Base-by-base conservation (phyloP, 2,797 vertebrate genomes). In the Scarus forsteni region DNA sequence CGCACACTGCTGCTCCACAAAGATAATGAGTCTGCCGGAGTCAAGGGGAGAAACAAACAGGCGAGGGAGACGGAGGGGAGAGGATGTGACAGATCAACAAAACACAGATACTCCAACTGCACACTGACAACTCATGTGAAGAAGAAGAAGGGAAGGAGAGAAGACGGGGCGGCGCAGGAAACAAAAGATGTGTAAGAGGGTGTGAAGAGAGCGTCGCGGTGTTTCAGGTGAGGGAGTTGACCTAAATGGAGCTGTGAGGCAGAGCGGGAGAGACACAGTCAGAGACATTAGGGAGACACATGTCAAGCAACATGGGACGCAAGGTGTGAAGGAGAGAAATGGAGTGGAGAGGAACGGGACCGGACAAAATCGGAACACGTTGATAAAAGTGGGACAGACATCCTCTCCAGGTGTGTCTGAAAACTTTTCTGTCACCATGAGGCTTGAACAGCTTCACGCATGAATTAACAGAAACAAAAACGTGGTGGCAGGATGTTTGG, bases 21-120 rank as follows among this genome's bases (percentile, higher is more conserved):
- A 89, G 92, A 94, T 94, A 93, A 93, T 91, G 88, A 93, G 90
- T 88, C 77, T 82, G 90, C 82, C 70, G 52, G 87, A 88, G 87
- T 87, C 84, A 81, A 87, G 84, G 81, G 73, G 83, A 85, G 88
- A 87, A 87, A 89, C 84, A 92, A 90, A 90, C 87, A 87, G 85
- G 69, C 38, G 44, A 86, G 67, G 10, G 66, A 76, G 71, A 81
- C 39, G 42, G 63, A 61, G 77, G 72, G 72, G 54, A 70, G 76
- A 76, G 75, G 72, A 88, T 73, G 69, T 82, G 84, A 80, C 84
- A 76, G 84, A 89, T 80, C 83, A 88, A 87, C 84, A 88, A 88
- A 88, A 87, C 70, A 62, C 52, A 76, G 77, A 77, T 79, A 70
- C 73, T 67, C 55, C 48, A 80, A 81, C 70, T 80, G 61, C 74